Evolutionary conservation across 2,797 vertebrate genomes (phyloP), one percentile per base, ranked within the genome.

Genomic region (Steatocranus sp.): DNA sequence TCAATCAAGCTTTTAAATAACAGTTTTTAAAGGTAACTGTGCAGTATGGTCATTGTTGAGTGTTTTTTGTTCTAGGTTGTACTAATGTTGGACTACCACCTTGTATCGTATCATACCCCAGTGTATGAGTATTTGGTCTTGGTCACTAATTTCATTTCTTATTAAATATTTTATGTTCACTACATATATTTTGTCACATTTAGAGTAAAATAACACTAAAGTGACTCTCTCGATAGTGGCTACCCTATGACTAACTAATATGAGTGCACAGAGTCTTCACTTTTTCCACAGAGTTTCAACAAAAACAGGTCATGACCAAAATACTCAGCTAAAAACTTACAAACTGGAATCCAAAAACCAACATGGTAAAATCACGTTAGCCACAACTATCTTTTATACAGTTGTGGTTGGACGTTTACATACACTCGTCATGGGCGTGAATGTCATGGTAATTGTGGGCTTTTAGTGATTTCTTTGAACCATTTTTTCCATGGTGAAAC

Each of bases 121-220:
- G 30, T 7, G 56, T 1, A 63, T 0, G 61, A 66, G 61, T 38
- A 66, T 38, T 38, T 66, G 58, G 34, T 63, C 58, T 38, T 23
- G 3, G 34, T 15, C 34, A 9, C 34, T 0, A 66, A 38, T 38
- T 66, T 66, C 0, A 23, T 15, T 38, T 66, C 12, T 25, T 68
- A 3, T 41, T 25, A 15, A 41, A 68, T 68, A 25, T 23, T 41
- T 68, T 17, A 1, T 41, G 8, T 41, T 41, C 20, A 66, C 61
- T 25, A 23, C 3, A 7, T 25, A 17, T 23, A 68, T 68, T 41
- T 68, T 41, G 20, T 41, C 34, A 38, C 36, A 25, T 68, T 41
- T 68, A 25, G 63, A 68, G 20, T 23, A 68, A 68, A 68, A 41
- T 68, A 68, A 68, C 3, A 41, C 2, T 23, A 41, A 41, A 63